phyloP scores from a whole-genome alignment of 2,888 invertebrate genomes.

The Gisinianus flammeolus region DNA sequence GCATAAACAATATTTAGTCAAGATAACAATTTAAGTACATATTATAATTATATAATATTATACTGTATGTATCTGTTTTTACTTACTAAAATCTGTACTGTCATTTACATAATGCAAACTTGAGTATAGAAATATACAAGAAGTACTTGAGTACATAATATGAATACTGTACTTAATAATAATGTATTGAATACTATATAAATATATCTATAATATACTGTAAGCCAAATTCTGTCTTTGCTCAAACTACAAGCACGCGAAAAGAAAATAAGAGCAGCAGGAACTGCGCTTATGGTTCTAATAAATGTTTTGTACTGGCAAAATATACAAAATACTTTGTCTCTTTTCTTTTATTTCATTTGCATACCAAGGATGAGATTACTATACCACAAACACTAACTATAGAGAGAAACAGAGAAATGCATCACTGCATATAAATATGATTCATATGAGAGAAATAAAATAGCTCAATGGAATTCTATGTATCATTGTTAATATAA shows the following conservation, averaged over 20 bases:
- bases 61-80: background rate
- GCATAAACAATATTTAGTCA: background rate
- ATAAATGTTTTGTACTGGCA: constrained; percentile 48
- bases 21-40: background rate
- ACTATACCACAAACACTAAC: too few relatives aligned
- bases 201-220: too few relatives aligned
- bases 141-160: background rate
- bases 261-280: constrained; percentile 43
- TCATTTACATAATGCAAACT: too few relatives aligned
- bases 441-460: too few relatives aligned
- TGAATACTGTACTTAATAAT: too few relatives aligned
- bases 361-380: too few relatives aligned
- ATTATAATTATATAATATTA: too few relatives aligned
- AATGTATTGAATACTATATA: too few relatives aligned
- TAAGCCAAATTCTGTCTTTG: constrained; percentile 38
- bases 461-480: too few relatives aligned
- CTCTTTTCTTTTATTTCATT: background rate
- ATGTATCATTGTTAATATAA: too few relatives aligned
- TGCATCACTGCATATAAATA: too few relatives aligned
- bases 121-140: background rate
- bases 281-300: constrained; percentile 46
- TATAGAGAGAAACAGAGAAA: too few relatives aligned
- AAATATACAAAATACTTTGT: background rate
- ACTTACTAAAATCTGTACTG: background rate
- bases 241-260: constrained; percentile 34